Conservation (phyloP, 2,113 vertebrate species). For the Myodes glareolus region DNA sequence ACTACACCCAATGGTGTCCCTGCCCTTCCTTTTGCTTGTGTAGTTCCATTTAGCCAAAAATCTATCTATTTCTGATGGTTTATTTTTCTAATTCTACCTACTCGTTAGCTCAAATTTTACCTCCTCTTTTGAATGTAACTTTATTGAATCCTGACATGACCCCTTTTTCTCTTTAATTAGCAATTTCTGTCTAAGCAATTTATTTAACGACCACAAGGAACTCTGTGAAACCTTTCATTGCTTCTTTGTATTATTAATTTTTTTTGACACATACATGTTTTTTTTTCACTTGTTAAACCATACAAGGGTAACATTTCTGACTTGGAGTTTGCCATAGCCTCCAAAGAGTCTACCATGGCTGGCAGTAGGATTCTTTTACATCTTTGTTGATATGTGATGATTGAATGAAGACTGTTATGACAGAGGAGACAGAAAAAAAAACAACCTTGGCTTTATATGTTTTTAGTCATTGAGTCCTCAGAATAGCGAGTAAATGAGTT, state of each 20-base stretch:
- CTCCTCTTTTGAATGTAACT: constrained; percentile 18
- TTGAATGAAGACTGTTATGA: neutral
- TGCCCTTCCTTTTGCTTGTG: neutral
- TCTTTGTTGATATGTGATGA: neutral
- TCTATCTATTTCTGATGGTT: neutral
- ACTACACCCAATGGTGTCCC: neutral
- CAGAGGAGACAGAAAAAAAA: neutral
- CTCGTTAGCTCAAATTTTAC: neutral
- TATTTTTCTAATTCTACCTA: constrained; percentile 17
- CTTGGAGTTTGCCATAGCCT: neutral
- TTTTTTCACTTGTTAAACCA: neutral
- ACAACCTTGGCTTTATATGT: neutral
- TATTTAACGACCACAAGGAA: constrained; percentile 6
- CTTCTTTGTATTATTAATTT: neutral
- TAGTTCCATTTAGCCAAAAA: constrained; percentile 2
- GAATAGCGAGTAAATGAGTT: constrained; percentile 12
- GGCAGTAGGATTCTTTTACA: neutral
- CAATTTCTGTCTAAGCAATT: neutral
- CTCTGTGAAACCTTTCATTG: neutral
- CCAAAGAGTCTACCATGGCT: neutral
- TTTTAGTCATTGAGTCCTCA: constrained; percentile 31
- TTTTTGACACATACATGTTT: neutral
- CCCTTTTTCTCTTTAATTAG: constrained; percentile 45
- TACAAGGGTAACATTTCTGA: constrained; percentile 6
- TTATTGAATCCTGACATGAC: neutral